phyloP scores from a whole-genome alignment of 2,888 invertebrate species.

The Drosophila mimica region DNA sequence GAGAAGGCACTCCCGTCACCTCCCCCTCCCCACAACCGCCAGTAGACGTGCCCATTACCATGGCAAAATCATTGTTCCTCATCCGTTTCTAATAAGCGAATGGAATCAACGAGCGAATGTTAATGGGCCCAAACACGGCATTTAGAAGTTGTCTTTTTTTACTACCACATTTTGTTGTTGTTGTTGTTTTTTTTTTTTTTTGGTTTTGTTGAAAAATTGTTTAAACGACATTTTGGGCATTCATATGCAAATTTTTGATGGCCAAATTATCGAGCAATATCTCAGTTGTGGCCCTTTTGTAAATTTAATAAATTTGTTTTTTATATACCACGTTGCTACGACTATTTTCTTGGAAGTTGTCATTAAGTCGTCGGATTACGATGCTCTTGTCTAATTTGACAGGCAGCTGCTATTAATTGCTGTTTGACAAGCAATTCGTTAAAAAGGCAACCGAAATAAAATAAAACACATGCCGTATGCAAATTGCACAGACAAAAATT shows the following conservation, averaged over 20 bases:
- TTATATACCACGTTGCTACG: conserved; percentile 57
- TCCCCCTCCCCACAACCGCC: neutral
- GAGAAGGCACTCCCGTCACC: neutral
- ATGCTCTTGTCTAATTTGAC: conserved; percentile 63
- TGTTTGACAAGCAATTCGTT: conserved; percentile 72
- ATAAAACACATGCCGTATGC: conserved; percentile 55
- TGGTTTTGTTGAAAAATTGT: conserved; percentile 29
- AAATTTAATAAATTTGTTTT: conserved; percentile 73
- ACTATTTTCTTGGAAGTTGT: conserved; percentile 70
- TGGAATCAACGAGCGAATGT: conserved; percentile 44
- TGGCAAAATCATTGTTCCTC: conserved; percentile 63
- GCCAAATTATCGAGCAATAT: conserved; percentile 72
- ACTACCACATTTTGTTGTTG: neutral
- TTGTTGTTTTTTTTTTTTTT: neutral
- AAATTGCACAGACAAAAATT: conserved; percentile 45
- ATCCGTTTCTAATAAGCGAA: conserved; percentile 69
- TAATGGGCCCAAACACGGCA: conserved; percentile 69
- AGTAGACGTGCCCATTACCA: conserved; percentile 28
- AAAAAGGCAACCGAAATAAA: conserved; percentile 20
- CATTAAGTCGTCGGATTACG: conserved; percentile 69
- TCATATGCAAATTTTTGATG: conserved; percentile 74
- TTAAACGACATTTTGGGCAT: conserved; percentile 57
- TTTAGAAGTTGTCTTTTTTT: conserved; percentile 23
- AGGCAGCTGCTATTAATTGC: conserved; percentile 71
- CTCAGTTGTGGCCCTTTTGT: conserved; percentile 48